Conservation (phyloP, 2,113 vertebrate species). For the Callocephalon fimbriatum region DNA sequence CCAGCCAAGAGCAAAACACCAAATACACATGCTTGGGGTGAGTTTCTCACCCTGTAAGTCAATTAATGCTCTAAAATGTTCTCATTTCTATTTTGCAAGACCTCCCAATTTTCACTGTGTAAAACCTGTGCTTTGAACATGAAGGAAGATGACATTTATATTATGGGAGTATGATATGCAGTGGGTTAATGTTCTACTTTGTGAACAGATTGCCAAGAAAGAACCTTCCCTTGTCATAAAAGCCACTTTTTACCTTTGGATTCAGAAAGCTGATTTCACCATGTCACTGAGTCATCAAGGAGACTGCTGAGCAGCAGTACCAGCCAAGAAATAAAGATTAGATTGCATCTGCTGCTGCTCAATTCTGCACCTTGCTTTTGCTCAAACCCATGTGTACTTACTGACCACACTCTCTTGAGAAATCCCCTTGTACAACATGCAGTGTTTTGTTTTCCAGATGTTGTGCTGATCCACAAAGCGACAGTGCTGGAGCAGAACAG, state of each 20-base stretch:
- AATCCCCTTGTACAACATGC: no score
- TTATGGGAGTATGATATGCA: neutral
- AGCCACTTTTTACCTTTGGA: neutral
- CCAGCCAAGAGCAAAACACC: constrained; percentile 3
- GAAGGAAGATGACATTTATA: constrained; percentile 22
- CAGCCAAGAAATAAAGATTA: constrained; percentile 1
- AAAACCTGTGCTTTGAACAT: neutral
- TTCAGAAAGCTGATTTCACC: constrained; percentile 16
- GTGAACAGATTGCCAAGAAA: constrained; percentile 25
- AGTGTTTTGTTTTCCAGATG: no score
- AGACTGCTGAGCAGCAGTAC: neutral
- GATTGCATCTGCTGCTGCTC: neutral
- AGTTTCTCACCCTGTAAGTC: neutral
- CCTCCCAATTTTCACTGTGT: neutral
- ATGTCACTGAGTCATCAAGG: constrained; percentile 25
- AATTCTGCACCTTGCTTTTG: neutral
- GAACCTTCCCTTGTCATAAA: constrained; percentile 2
- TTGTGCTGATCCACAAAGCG: no score
- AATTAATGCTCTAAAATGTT: constrained; percentile 13
- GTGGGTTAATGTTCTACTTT: neutral
- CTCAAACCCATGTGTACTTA: neutral
- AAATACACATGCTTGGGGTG: neutral
- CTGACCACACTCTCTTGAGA: no score
- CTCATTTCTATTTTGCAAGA: neutral
- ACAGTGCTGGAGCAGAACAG: no score